These are phyloP conservation scores for Desmodus rotundus DNA, from an alignment of 2,113 vertebrate genomes.

Conservation along the genomic window DNA sequence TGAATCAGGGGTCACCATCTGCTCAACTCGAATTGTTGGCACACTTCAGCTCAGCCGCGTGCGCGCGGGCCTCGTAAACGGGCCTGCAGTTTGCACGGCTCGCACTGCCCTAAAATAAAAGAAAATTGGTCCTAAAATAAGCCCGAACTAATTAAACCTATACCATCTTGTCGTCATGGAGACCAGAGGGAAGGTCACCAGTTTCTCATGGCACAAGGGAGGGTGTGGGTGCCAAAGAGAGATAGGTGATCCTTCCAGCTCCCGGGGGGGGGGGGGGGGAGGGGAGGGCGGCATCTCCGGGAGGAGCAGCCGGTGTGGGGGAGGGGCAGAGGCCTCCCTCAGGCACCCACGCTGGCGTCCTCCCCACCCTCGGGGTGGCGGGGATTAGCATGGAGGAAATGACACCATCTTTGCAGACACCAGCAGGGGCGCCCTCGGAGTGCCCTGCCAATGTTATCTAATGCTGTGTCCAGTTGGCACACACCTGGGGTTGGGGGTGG, in stretches of 20 bases:
- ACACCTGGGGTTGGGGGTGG: background rate
- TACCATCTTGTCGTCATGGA: conserved; percentile 70
- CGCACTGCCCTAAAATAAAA: conserved; percentile 80
- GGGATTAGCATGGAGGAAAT: no score
- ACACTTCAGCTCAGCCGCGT: conserved; percentile 83
- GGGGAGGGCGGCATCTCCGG: background rate
- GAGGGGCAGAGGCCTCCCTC: no score
- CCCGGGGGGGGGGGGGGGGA: background rate
- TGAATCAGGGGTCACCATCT: conserved; percentile 94
- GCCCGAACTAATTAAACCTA: conserved; percentile 80
- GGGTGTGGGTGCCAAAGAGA: background rate
- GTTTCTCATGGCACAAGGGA: conserved; percentile 37
- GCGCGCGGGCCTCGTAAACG: conserved; percentile 85
- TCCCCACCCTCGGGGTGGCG: background rate
- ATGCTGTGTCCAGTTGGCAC: no score
- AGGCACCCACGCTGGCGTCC: rapidly evolving
- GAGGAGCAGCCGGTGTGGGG: background rate
- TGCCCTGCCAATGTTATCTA: background rate
- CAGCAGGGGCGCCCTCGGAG: background rate
- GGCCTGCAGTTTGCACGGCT: conserved; percentile 79
- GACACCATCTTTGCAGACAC: background rate
- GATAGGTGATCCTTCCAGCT: conserved; percentile 7
- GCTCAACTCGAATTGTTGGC: conserved; percentile 87
- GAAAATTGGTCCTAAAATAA: conserved; percentile 81
- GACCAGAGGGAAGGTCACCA: conserved; percentile 61